phyloP scores from a whole-genome alignment of 1,140 invertebrate genomes.

The Euura saliciscinereae region DNA sequence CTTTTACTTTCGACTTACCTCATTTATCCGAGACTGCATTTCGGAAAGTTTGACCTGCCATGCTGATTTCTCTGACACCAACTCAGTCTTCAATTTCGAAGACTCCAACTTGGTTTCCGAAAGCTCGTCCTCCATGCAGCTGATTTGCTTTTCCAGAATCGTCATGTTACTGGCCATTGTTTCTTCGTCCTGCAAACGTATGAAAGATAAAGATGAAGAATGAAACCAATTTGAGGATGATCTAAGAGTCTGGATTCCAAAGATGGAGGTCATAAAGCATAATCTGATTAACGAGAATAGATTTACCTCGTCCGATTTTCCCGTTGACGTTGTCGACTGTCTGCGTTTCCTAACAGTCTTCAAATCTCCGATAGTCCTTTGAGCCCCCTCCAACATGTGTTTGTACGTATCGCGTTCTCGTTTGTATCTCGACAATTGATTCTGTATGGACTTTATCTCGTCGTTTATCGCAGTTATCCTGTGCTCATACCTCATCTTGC shows the following conservation, averaged over 20 bases:
- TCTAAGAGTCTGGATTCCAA: background rate
- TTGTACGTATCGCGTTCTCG: constrained; percentile 89
- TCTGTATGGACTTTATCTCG: constrained; percentile 85
- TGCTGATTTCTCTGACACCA: constrained; percentile 85
- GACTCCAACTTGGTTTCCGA: constrained; percentile 81
- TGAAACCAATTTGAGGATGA: constrained; percentile 5
- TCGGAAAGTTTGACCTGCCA: constrained; percentile 89
- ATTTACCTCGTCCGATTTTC: constrained; percentile 68
- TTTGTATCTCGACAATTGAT: constrained; percentile 79
- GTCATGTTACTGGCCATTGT: constrained; percentile 60
- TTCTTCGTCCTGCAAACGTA: constrained; percentile 56
- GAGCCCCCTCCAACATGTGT: constrained; percentile 87
- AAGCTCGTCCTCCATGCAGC: constrained; percentile 86
- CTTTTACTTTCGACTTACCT: constrained; percentile 61
- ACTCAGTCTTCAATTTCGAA: constrained; percentile 86
- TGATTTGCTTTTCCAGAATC: constrained; percentile 81
- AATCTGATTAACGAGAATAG: constrained; percentile 12
- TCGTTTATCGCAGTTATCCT: constrained; percentile 84
- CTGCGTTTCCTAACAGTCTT: constrained; percentile 59
- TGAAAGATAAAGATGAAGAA: constrained; percentile 17
- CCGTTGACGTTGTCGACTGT: constrained; percentile 52
- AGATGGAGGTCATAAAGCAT: too few species aligned
- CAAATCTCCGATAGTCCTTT: constrained; percentile 80
- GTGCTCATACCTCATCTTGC: constrained; percentile 88
- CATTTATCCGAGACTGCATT: constrained; percentile 89